A percentile compares a stretch with the other conserved stretches of the same genome.
phyloP scores from a whole-genome alignment of 2,888 invertebrate genomes.

The Carabus problematicus region DNA sequence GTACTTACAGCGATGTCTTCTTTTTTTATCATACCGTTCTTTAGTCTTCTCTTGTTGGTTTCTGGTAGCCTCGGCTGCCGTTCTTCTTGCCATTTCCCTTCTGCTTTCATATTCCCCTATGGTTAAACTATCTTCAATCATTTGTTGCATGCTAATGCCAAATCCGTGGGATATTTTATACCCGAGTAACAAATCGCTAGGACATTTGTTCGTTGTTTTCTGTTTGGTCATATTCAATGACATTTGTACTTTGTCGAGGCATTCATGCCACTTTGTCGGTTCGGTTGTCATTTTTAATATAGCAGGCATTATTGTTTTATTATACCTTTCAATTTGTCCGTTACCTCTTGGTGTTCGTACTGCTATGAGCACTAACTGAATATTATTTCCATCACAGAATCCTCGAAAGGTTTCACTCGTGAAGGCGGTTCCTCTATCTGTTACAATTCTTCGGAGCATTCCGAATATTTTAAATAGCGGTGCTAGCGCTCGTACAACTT shows the following conservation, averaged over 20 bases:
- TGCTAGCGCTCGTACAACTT: background rate
- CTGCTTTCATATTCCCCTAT: constrained; percentile 10
- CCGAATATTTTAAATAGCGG: constrained; percentile 6
- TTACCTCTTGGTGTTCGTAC: constrained; percentile 8
- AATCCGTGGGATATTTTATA: constrained; percentile 22
- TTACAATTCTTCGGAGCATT: constrained; percentile 2
- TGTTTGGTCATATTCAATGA: constrained; percentile 17
- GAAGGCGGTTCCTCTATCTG: constrained; percentile 8
- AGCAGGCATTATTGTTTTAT: constrained; percentile 34
- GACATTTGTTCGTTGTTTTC: constrained; percentile 19
- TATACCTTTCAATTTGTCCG: constrained; percentile 34
- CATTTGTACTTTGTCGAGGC: constrained; percentile 19
- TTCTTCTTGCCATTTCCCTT: constrained; percentile 23
- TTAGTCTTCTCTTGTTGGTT: constrained; percentile 22
- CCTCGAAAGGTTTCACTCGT: constrained; percentile 12
- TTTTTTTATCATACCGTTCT: constrained; percentile 26
- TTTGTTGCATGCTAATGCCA: constrained; percentile 19
- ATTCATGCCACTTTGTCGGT: constrained; percentile 25
- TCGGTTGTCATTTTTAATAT: constrained; percentile 23
- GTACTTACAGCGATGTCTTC: constrained; percentile 28
- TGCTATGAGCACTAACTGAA: background rate
- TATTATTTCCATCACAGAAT: constrained; percentile 1
- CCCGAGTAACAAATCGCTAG: constrained; percentile 24
- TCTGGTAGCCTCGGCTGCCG: constrained; percentile 16
- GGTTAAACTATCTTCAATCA: constrained; percentile 16